Evolutionary conservation across 2,797 vertebrate genomes (phyloP).

Genomic region (Trachurus trachurus): DNA sequence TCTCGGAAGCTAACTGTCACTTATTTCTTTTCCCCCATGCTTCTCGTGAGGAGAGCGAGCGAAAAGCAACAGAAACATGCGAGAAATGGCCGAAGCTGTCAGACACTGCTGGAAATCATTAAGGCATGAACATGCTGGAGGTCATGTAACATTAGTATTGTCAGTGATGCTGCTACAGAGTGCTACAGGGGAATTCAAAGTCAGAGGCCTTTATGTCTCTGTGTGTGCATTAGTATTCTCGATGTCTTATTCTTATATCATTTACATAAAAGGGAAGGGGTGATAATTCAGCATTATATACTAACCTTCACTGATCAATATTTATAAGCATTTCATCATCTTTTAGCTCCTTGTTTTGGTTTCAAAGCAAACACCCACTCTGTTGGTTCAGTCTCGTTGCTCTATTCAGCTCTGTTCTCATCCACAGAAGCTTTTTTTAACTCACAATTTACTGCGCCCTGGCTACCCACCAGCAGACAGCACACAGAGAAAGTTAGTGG

Average conservation of each 20-base stretch:
- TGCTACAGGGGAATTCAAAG: slow-evolving; percentile 13
- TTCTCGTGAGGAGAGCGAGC: slow-evolving; percentile 54
- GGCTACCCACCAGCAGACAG: not conserved
- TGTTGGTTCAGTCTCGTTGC: no score
- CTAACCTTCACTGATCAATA: not conserved
- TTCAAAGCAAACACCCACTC: no score
- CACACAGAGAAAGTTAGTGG: not conserved
- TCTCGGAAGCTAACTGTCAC: slow-evolving; percentile 78
- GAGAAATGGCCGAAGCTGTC: slow-evolving; percentile 66
- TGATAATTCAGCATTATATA: not conserved
- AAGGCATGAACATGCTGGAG: slow-evolving; percentile 64
- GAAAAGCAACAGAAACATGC: slow-evolving; percentile 47
- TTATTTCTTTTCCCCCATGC: slow-evolving; percentile 49
- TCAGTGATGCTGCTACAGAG: slow-evolving; percentile 43
- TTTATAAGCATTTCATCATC: not conserved
- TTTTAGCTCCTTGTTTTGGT: not conserved
- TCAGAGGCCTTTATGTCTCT: not conserved
- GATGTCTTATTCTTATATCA: not conserved
- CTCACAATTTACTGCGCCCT: not conserved
- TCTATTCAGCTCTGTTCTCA: no score
- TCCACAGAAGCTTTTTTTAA: not conserved
- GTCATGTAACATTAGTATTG: slow-evolving; percentile 60
- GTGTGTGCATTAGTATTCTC: not conserved
- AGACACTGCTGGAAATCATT: slow-evolving; percentile 63
- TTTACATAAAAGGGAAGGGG: not conserved